phyloP scores from a whole-genome alignment of 2,888 invertebrate species.

The Lissocephala sabroskyi region DNA sequence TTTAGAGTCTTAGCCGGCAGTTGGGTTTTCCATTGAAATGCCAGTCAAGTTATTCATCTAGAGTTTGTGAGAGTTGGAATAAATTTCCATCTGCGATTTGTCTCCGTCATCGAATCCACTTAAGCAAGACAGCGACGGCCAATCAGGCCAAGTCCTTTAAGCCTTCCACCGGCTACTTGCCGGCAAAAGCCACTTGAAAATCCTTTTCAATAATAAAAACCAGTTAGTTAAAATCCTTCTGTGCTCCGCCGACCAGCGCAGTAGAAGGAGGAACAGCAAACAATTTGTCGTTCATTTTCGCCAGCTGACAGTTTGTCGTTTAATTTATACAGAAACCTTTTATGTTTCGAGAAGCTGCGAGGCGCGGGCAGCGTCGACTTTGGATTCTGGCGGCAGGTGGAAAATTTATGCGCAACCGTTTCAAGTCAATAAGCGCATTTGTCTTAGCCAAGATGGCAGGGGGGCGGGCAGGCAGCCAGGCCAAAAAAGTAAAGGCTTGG shows the following conservation, averaged over 20 bases:
- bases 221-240: too few species aligned
- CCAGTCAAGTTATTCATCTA: too few species aligned
- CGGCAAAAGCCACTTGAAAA: neutral
- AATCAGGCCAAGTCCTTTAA: too few species aligned
- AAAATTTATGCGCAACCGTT: conserved; percentile 55
- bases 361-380: neutral
- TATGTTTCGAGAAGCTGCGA: neutral
- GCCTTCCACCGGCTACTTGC: too few species aligned
- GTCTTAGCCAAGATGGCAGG: conserved; percentile 32
- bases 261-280: neutral
- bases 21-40: too few species aligned
- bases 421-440: conserved; percentile 66
- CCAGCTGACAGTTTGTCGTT: conserved; percentile 23
- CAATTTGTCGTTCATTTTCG: conserved; percentile 23
- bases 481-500: conserved; percentile 5
- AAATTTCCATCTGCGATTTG: too few species aligned
- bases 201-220: conserved; percentile 3
- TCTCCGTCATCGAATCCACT: too few species aligned
- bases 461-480: neutral
- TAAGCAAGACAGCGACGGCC: too few species aligned
- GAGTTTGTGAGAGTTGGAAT: too few species aligned
- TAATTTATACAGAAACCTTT: conserved; percentile 37
- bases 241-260: too few species aligned
- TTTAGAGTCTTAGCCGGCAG: too few species aligned
- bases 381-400: conserved; percentile 18